phyloP scores from a whole-genome alignment of 2,888 invertebrate genomes.

The Dryobotodes eremita region DNA sequence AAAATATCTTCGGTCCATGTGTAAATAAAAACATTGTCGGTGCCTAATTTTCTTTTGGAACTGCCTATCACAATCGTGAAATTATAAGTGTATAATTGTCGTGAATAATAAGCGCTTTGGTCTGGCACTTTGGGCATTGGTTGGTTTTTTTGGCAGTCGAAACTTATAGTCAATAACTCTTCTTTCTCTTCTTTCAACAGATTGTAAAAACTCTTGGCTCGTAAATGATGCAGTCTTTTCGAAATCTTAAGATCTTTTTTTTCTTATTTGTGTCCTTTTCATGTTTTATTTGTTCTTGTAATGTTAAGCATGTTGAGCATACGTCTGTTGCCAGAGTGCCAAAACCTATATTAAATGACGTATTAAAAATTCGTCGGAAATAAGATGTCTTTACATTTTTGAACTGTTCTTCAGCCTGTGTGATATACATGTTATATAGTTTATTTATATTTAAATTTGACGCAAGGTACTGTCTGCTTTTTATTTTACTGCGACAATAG shows the following conservation, averaged over 20 bases:
- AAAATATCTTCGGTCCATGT: constrained; percentile 9
- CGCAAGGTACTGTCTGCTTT: too few species aligned
- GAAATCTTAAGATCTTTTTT: constrained; percentile 2
- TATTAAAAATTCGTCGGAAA: neutral
- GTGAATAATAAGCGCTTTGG: constrained; percentile 10
- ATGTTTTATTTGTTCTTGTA: constrained; percentile 7
- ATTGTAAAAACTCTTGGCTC: constrained; percentile 9
- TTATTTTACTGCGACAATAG: too few species aligned
- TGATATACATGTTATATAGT: too few species aligned
- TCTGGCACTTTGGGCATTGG: neutral
- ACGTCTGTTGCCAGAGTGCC: neutral
- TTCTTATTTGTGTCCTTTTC: neutral
- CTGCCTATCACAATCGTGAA: constrained; percentile 5
- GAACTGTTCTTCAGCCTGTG: neutral
- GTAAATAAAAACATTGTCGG: constrained; percentile 7
- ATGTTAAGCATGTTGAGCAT: constrained; percentile 5
- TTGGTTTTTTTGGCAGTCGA: too few species aligned
- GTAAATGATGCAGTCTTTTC: constrained; percentile 3
- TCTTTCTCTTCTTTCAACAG: constrained; percentile 13
- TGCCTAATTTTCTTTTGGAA: neutral
- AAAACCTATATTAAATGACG: neutral
- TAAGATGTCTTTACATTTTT: neutral
- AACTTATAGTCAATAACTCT: neutral
- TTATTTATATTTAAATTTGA: too few species aligned
- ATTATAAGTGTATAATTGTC: constrained; percentile 8